Evolutionary conservation across 2,888 invertebrate species (phyloP).

Genomic region (Orthosia cruda): DNA sequence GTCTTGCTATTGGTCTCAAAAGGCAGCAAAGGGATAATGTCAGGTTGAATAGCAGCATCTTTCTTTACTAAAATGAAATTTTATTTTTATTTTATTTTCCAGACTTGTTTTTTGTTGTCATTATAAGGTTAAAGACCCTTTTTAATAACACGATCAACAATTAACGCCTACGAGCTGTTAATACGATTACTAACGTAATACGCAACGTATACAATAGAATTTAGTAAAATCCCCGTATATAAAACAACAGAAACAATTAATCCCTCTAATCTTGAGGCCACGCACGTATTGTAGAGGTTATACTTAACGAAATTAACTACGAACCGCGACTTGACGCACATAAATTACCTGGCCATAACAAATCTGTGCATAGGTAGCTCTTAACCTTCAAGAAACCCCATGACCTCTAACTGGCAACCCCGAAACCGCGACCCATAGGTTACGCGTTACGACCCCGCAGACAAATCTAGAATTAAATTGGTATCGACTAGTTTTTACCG

Average conservation of each 20-base stretch:
- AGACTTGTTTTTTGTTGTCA: background rate
- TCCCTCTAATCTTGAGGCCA: constrained; percentile 35
- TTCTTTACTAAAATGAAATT: background rate
- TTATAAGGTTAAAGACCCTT: background rate
- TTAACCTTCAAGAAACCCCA: constrained; percentile 64
- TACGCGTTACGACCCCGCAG: constrained; percentile 35
- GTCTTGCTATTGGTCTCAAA: background rate
- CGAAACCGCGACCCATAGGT: constrained; percentile 48
- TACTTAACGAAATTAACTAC: constrained; percentile 49
- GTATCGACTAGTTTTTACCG: constrained; percentile 25
- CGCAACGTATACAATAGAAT: constrained; percentile 8
- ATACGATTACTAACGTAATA: background rate
- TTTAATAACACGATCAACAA: background rate
- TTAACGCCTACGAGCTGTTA: background rate
- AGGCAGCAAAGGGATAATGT: background rate
- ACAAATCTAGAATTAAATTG: constrained; percentile 46
- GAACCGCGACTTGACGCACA: constrained; percentile 41
- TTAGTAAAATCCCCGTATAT: background rate
- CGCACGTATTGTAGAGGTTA: constrained; percentile 28
- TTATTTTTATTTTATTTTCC: too few relatives aligned
- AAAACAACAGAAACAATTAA: constrained; percentile 33
- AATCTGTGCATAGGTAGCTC: constrained; percentile 54
- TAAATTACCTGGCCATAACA: constrained; percentile 51
- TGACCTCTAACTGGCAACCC: constrained; percentile 56
- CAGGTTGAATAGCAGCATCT: background rate